Base-by-base conservation (phyloP, 2,888 invertebrate species). In the Dasysyrphus tricinctus region DNA sequence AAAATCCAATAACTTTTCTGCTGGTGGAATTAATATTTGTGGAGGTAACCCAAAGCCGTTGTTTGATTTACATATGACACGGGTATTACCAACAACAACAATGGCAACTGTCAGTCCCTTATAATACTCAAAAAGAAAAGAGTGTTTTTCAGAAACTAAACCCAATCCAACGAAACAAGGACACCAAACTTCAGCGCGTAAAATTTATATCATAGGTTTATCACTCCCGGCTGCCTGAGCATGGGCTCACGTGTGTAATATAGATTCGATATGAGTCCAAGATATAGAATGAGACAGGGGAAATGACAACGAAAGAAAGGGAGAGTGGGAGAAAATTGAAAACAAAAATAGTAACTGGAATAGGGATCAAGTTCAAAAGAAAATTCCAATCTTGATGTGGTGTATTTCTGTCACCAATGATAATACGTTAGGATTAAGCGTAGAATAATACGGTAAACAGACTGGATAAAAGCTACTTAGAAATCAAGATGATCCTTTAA, bases 401-500 rank as follows among this genome's bases (percentile, higher is more conserved):
- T 24, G 81, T 78, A 78, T 78, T 85, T 77, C 65, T 74, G 81
- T 78, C 81, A 78, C 69, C 74, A 69, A 69, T 54, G 77, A 85
- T 56, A 81, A 81, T 81, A 70, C 81, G 77, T 78, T 37, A 69
- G 81, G 81, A 81, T 85, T 85, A 81, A 85, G 77, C 74, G 77
- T 69, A 85, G 77, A 85, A 85, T 77, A 81, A 85, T 85, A 85
- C 47, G 69, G 69, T 73, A 81, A 81, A 74, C 77, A 85, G 61
- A 81, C 76, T 81, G 77, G 77, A 57, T 78, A 78, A 61, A 61
- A 85, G 81, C 85, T 81, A 77, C 85, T 85, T 78, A 77, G 73
- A 77, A 70, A 69, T 74, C 47, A 57, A 70, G 77, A 81, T 85
- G 81, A 85, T 85, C 73, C 81, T 85, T 85, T 85, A 85, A 85